Conservation (phyloP, 2,888 invertebrate species). For the Leptarthrus brevirostris region DNA sequence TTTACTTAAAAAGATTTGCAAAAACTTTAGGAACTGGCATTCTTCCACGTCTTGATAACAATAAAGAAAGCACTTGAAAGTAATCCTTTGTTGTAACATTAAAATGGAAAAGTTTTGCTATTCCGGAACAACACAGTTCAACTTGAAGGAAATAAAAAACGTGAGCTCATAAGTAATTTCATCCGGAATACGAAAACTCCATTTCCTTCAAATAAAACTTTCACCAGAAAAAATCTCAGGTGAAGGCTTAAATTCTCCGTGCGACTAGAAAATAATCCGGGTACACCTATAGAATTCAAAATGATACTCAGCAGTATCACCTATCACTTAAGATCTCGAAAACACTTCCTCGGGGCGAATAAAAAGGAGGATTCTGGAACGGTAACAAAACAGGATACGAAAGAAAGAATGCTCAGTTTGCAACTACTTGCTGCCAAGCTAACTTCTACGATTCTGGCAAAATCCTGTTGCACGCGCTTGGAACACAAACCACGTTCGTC, state of each 20-base stretch:
- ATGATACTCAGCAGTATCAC: conserved; percentile 21
- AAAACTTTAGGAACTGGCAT: no score
- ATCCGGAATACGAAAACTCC: conserved; percentile 25
- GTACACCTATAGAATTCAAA: conserved; percentile 26
- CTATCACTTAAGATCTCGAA: conserved; percentile 3
- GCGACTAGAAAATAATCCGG: conserved; percentile 28
- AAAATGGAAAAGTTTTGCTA: no score
- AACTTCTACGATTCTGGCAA: neutral
- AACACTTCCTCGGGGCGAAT: neutral
- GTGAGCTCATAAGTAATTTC: conserved; percentile 22
- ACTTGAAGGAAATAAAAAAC: neutral
- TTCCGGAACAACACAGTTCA: neutral
- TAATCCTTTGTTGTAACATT: no score
- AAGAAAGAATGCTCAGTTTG: neutral
- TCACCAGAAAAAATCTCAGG: conserved; percentile 31
- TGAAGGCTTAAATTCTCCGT: conserved; percentile 21
- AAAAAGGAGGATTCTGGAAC: neutral
- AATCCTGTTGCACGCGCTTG: conserved; percentile 27
- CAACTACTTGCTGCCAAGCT: neutral
- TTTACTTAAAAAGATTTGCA: no score
- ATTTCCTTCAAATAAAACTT: conserved; percentile 29
- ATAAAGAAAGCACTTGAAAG: no score
- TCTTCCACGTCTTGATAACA: no score
- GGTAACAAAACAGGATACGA: neutral
- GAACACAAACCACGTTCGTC: conserved; percentile 22